phyloP scores from a whole-genome alignment of 1,140 invertebrate species.

The Microplitis demolitor region DNA sequence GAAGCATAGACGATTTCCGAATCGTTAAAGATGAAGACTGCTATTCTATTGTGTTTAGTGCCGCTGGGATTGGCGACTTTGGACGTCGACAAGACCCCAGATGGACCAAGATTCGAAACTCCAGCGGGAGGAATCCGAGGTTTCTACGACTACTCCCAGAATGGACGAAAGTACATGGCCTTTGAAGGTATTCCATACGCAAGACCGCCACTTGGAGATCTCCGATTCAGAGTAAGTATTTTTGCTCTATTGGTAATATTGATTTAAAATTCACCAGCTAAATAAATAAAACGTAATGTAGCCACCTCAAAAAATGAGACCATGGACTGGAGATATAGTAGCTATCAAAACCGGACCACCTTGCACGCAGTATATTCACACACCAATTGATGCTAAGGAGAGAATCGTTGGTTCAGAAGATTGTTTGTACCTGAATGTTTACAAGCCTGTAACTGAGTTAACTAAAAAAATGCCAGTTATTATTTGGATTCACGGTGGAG shows the following conservation, averaged over 20 bases:
- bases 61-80: constrained; percentile 23
- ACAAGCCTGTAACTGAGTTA: constrained; percentile 54
- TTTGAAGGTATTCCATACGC: constrained; percentile 70
- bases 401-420: constrained; percentile 60
- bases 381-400: constrained; percentile 35
- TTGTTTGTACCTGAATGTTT: constrained; percentile 68
- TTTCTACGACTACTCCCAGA: constrained; percentile 46
- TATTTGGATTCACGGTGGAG: constrained; percentile 54
- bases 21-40: constrained; percentile 24
- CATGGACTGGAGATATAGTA: constrained; percentile 55
- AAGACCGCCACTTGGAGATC: constrained; percentile 62
- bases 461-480: constrained; percentile 42
- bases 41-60: constrained; percentile 26
- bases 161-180: constrained; percentile 57
- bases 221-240: constrained; percentile 63
- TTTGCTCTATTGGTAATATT: not conserved
- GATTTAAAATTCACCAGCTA: not conserved
- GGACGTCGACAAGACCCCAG: constrained; percentile 7
- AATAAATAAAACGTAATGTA: constrained; percentile 22
- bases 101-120: constrained; percentile 42
- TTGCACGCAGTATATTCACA: constrained; percentile 53
- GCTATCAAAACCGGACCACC: constrained; percentile 50
- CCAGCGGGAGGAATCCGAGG: constrained; percentile 47
- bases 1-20: not conserved
- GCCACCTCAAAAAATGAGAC: constrained; percentile 49